Conservation (phyloP, 2,797 vertebrate species). For the Phoebastria nigripes region DNA sequence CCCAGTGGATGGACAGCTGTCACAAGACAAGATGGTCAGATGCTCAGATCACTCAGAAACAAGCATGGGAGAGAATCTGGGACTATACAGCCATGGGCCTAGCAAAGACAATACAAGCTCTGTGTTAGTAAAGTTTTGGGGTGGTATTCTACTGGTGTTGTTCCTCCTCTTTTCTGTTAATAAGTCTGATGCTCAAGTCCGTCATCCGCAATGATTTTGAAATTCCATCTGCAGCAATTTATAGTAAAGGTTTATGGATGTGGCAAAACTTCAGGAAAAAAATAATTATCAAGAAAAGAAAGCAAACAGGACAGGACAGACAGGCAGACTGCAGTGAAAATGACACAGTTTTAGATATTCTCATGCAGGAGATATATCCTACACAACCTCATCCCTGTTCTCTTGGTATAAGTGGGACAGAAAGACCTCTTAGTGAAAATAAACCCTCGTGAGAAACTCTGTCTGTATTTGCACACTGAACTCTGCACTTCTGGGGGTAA, state of each 20-base stretch:
- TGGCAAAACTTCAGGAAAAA: not conserved
- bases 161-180: not conserved
- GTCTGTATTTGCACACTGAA: not conserved
- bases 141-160: not conserved
- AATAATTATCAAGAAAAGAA: not conserved
- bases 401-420: not conserved
- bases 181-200: not conserved
- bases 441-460: not conserved
- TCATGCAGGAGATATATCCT: not conserved
- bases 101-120: not conserved
- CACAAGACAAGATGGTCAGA: not conserved
- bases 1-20: not conserved
- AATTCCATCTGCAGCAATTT: not conserved
- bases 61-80: not conserved
- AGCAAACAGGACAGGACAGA: not conserved
- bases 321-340: not conserved
- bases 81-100: fast-evolving
- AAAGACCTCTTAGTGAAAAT: not conserved
- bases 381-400: not conserved
- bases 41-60: not conserved
- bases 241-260: not conserved
- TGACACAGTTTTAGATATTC: not conserved
- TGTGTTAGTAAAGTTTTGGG: not conserved
- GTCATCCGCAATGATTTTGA: not conserved
- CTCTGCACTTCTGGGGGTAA: not conserved